Evolutionary conservation across 2,888 invertebrate genomes (phyloP), one percentile per base, ranked within the genome.

Genomic region (Drosophila nigritarsus): DNA sequence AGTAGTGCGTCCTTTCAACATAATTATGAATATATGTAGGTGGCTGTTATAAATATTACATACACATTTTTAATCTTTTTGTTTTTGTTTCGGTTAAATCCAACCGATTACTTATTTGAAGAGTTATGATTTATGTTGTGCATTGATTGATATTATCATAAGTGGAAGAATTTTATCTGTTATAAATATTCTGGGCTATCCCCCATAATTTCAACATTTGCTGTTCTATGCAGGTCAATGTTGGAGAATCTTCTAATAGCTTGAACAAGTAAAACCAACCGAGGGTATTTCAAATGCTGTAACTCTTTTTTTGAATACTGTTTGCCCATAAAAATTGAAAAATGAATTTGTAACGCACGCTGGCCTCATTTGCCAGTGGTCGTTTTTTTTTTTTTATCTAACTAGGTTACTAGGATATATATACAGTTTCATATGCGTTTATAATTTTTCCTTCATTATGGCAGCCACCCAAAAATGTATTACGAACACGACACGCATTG

Each of bases 361-460:
- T 61, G 89, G 18, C 42, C 59, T 51, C 40, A 54, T 51, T 45
- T 48, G 30, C 45, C 36, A 48, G 49, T 58, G 51, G 61, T 53
- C 60, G 50, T 29, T 55, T 49, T 32, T 42, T 49, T 32, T 42
- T 24, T 24, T 32, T 42, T 56, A 24, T 53, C 62, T 77, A 87
- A 90, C 87, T 87, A 79, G 87, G 87, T 90, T 87, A 87, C 74
- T 87, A 84, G 87, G 78, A 87, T 87, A 90, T 86, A 66, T 70
- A 69, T 68, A 67, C 67, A 72, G 63, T 81, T 86, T 88, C 86
- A 81, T 81, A 86, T 88, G 79, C 90, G 75, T 72, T 83, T 73
- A 82, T 75, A 82, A 83, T 89, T 83, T 64, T 74, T 56, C 69
- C 73, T 58, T 78, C 78, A 81, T 88, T 78, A 82, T 87, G 71